These are phyloP conservation scores for Imbricaverruca yamaguchii DNA, from an alignment of 2,888 invertebrate genomes.

Conservation along the genomic window DNA sequence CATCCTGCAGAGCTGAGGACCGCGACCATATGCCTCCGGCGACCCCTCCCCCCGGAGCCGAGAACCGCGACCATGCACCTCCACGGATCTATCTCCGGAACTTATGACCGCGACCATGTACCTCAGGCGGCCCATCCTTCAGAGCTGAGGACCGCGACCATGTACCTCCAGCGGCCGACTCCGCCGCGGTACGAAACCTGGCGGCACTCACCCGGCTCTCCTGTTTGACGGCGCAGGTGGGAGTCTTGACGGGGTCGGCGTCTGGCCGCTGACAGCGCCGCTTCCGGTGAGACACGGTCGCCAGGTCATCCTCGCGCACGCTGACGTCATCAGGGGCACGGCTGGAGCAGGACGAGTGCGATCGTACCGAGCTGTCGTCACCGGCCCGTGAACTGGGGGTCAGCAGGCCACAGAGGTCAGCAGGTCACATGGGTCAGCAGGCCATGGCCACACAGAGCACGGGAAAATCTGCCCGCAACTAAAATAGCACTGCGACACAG, in stretches of 20 bases:
- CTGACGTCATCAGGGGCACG: neutral
- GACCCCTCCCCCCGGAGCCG: no score
- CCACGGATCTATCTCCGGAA: no score
- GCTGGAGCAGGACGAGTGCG: constrained; percentile 9
- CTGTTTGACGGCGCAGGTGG: neutral
- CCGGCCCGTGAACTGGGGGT: neutral
- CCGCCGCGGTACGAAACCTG: no score
- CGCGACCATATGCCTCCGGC: no score
- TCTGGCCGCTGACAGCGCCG: neutral
- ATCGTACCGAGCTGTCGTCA: neutral
- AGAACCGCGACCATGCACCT: no score
- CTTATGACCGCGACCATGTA: no score
- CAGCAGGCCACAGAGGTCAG: neutral
- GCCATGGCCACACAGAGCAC: neutral
- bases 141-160: no score
- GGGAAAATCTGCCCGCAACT: no score
- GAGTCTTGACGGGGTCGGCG: neutral
- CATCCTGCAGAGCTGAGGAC: no score
- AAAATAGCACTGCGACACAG: no score
- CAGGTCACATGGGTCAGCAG: neutral
- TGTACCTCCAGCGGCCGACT: no score
- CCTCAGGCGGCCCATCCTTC: no score
- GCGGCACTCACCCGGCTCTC: neutral
- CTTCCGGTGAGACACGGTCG: neutral
- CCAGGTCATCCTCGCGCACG: neutral